Percentiles rank a stretch among this genome's conserved stretches.
These are phyloP conservation scores for Ericerus pela DNA, from an alignment of 1,140 invertebrate species.

Conservation along the genomic window DNA sequence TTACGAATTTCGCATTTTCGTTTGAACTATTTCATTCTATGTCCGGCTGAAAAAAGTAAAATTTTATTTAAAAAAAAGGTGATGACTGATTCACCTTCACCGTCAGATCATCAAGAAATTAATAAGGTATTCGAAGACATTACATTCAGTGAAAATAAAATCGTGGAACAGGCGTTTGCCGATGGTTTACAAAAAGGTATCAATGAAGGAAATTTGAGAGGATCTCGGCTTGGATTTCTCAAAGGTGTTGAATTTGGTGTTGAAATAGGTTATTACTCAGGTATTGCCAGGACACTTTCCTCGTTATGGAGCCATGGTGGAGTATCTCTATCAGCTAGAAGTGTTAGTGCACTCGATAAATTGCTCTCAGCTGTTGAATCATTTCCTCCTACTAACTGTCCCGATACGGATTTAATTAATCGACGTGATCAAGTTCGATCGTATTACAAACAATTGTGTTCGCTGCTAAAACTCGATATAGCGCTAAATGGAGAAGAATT, in stretches of 20 bases:
- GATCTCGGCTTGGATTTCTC: slow-evolving; percentile 28
- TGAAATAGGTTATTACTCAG: slow-evolving; percentile 29
- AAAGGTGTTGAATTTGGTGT: slow-evolving; percentile 29
- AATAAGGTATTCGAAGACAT: slow-evolving; percentile 24
- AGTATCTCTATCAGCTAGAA: slow-evolving; percentile 19
- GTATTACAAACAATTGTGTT: slow-evolving; percentile 28
- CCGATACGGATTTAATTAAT: slow-evolving; percentile 24
- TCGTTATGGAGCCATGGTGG: slow-evolving; percentile 7
- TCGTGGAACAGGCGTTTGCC: slow-evolving; percentile 20
- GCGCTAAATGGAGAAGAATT: slow-evolving; percentile 16
- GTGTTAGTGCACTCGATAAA: slow-evolving; percentile 20
- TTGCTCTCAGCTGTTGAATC: slow-evolving; percentile 21
- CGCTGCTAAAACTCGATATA: slow-evolving; percentile 25
- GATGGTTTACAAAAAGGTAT: slow-evolving; percentile 27
- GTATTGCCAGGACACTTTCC: slow-evolving; percentile 12
- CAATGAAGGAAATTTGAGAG: slow-evolving; percentile 25
- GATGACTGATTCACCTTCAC: too few relatives aligned
- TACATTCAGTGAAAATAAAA: slow-evolving; percentile 23
- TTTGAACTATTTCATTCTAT: too few relatives aligned
- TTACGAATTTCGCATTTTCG: too few relatives aligned
- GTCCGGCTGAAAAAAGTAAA: too few relatives aligned
- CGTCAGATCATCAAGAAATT: too few relatives aligned
- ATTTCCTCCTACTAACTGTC: slow-evolving; percentile 26
- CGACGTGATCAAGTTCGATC: slow-evolving; percentile 24
- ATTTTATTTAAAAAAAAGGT: too few relatives aligned